These are phyloP conservation scores for Cyclopterus lumpus DNA, from an alignment of 2,797 vertebrate genomes.

Conservation along the genomic window DNA sequence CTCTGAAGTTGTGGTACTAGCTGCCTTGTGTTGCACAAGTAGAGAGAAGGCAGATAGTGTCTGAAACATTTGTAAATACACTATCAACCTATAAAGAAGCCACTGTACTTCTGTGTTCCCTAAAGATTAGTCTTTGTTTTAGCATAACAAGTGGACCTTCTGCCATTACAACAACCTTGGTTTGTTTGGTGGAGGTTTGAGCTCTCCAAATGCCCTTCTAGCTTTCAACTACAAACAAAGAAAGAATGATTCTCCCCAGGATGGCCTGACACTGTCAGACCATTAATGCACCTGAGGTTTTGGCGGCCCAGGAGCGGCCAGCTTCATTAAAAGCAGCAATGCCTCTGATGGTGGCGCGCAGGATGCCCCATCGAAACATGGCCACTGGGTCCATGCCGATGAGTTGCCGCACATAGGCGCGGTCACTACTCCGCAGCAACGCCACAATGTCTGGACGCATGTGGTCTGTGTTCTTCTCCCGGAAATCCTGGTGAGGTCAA, in stretches of 20 bases:
- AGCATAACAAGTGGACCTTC: neutral
- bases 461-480: constrained; percentile 99
- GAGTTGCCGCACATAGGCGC: constrained; percentile 92
- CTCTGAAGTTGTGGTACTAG: constrained; percentile 19
- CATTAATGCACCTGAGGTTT: constrained; percentile 82
- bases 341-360: constrained; percentile 89
- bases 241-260: neutral
- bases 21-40: neutral
- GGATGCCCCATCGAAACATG: constrained; percentile 97
- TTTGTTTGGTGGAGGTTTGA: neutral
- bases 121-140: neutral
- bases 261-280: neutral
- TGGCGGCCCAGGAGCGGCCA: constrained; percentile 87
- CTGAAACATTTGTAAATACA: constrained; percentile 4
- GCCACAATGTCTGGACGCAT: constrained; percentile 98
- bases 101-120: neutral
- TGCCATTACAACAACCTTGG: neutral
- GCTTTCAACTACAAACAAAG: neutral
- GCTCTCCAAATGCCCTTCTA: neutral
- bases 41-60: constrained; percentile 1
- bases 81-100: neutral
- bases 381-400: constrained; percentile 98
- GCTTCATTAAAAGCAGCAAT: constrained; percentile 93
- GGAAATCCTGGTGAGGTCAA: constrained; percentile 88
- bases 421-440: constrained; percentile 93